Conservation (phyloP, 1,140 invertebrate species). For the Idris sp. region DNA sequence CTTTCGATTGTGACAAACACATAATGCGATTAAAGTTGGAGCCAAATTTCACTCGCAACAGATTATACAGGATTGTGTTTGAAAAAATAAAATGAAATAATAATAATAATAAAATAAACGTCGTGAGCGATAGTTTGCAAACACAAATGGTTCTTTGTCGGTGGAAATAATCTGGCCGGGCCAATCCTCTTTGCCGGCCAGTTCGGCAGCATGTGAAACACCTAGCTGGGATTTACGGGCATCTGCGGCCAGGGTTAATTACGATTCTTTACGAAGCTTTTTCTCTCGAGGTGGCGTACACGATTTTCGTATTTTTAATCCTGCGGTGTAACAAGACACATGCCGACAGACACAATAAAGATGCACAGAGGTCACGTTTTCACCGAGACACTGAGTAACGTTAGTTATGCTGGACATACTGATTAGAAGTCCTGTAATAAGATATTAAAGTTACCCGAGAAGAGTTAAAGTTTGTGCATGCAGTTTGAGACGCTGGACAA, state of each 20-base stretch:
- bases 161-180: slow-evolving; percentile 21
- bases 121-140: slow-evolving; percentile 24
- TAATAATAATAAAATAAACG: too few species aligned
- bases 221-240: slow-evolving; percentile 17
- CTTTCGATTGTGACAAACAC: slow-evolving; percentile 48
- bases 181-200: slow-evolving; percentile 63
- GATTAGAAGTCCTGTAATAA: slow-evolving; percentile 32
- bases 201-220: slow-evolving; percentile 54
- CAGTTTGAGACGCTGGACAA: too few species aligned
- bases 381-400: too few species aligned
- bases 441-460: slow-evolving; percentile 33
- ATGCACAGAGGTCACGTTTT: slow-evolving; percentile 22
- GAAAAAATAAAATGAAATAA: too few species aligned
- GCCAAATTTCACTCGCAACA: slow-evolving; percentile 17
- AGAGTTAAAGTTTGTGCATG: too few species aligned
- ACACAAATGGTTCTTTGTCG: slow-evolving; percentile 27
- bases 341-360: slow-evolving; percentile 16
- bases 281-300: too few species aligned
- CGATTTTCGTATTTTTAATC: slow-evolving; percentile 43
- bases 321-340: slow-evolving; percentile 32
- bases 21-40: slow-evolving; percentile 39
- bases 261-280: too few species aligned
- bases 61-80: slow-evolving; percentile 33
- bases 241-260: slow-evolving; percentile 52
- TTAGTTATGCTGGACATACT: slow-evolving; percentile 27